A percentile compares a stretch with the other conserved stretches of the same genome.
phyloP scores from a whole-genome alignment of 2,797 vertebrate genomes.

The Eospalax fontanierii region DNA sequence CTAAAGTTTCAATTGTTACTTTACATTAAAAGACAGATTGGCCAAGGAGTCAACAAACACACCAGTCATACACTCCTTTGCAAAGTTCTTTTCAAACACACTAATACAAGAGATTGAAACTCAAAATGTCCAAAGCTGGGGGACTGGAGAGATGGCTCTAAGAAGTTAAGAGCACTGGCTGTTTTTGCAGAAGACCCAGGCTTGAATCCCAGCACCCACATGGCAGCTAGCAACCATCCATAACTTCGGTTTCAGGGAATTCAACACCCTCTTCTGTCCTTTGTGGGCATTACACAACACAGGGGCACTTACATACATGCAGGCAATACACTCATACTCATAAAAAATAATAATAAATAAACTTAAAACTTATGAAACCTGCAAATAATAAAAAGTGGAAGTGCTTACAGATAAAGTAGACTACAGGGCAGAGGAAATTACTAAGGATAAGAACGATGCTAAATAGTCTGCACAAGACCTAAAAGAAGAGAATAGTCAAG shows the following conservation, averaged over 20 bases:
- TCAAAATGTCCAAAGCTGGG: neutral
- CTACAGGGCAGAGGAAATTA: constrained; percentile 48
- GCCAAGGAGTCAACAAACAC: neutral
- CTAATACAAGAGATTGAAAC: neutral
- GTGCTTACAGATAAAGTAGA: neutral
- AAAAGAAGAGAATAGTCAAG: constrained; percentile 44
- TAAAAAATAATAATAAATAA: too few species aligned
- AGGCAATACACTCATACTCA: too few species aligned
- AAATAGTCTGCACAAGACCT: neutral
- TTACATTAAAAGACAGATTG: constrained; percentile 52
- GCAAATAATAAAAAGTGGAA: constrained; percentile 8
- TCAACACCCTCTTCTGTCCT: too few species aligned
- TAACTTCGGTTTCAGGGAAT: too few species aligned
- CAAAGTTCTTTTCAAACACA: neutral
- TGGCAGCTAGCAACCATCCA: too few species aligned
- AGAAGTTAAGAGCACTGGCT: too few species aligned
- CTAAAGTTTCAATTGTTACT: neutral
- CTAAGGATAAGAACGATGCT: neutral
- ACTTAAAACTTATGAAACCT: too few species aligned
- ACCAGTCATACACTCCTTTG: neutral
- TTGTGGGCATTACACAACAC: too few species aligned
- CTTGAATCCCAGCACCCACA: too few species aligned
- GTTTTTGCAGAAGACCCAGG: too few species aligned
- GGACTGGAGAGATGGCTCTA: too few species aligned
- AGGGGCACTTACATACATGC: too few species aligned